Percentiles rank a stretch among this genome's conserved stretches.
Evolutionary conservation across 2,797 vertebrate genomes (phyloP).

Genomic region (Sebastes melanostomus): DNA sequence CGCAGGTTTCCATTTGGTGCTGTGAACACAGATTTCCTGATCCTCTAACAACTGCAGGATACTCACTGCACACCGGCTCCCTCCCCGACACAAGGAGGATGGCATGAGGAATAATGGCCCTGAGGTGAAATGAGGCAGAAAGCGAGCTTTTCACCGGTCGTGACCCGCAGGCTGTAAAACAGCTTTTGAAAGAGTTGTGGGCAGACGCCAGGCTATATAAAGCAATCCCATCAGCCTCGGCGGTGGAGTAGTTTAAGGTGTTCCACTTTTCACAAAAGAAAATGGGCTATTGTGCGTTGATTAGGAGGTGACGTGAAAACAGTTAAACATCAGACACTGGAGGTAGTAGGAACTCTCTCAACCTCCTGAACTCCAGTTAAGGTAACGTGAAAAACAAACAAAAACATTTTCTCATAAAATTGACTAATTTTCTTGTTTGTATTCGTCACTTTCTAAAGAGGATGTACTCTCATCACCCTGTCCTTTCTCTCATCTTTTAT

Average conservation of each 20-base stretch:
- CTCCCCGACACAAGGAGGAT: slow-evolving; percentile 21
- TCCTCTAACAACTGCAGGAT: not conserved
- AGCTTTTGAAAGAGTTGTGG: slow-evolving; percentile 25
- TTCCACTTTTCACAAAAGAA: not conserved
- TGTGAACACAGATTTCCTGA: not conserved
- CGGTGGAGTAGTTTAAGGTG: not conserved
- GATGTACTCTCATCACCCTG: not conserved
- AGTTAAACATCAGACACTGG: not conserved
- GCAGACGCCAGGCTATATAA: slow-evolving; percentile 14
- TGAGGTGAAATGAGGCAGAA: slow-evolving; percentile 54
- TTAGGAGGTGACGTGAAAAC: not conserved
- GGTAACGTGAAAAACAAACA: not conserved
- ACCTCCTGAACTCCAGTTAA: not conserved
- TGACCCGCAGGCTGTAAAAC: slow-evolving; percentile 36
- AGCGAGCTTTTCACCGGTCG: slow-evolving; percentile 27
- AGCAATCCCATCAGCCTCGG: not conserved
- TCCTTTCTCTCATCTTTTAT: not conserved
- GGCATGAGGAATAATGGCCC: slow-evolving; percentile 44
- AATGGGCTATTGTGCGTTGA: not conserved
- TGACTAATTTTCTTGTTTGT: too few species aligned
- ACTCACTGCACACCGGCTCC: not conserved
- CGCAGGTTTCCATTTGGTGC: not conserved
- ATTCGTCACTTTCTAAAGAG: not conserved
- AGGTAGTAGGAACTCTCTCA: not conserved
- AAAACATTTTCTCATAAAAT: too few species aligned